phyloP scores from a whole-genome alignment of 2,888 invertebrate genomes.

The Oligia latruncula region DNA sequence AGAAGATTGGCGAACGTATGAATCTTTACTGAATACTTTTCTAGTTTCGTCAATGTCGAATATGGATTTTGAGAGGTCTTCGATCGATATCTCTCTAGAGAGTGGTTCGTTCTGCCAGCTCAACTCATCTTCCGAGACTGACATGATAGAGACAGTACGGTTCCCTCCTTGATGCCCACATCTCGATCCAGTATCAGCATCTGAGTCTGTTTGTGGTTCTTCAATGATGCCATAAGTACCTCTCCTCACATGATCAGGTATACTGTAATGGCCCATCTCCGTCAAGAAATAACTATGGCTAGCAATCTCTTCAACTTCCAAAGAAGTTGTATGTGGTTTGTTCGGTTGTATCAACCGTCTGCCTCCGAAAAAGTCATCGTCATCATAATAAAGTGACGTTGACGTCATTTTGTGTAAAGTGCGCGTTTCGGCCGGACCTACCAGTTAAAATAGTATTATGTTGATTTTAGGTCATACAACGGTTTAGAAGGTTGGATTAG shows the following conservation, averaged over 20 bases:
- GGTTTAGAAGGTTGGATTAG: conserved; percentile 62
- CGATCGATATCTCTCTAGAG: conserved; percentile 90
- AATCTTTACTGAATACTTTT: conserved; percentile 89
- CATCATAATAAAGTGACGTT: conserved; percentile 89
- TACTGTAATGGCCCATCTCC: conserved; percentile 86
- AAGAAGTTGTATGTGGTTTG: conserved; percentile 87
- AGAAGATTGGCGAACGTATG: conserved; percentile 84
- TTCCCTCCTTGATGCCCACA: conserved; percentile 79
- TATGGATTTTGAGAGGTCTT: conserved; percentile 89
- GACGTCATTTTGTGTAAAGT: conserved; percentile 92
- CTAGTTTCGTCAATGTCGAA: conserved; percentile 87
- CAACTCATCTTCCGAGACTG: conserved; percentile 91
- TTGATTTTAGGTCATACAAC: conserved; percentile 75
- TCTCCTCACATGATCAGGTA: conserved; percentile 85
- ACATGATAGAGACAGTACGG: conserved; percentile 92
- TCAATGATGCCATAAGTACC: conserved; percentile 88
- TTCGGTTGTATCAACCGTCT: conserved; percentile 85
- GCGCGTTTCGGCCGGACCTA: conserved; percentile 92
- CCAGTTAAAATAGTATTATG: conserved; percentile 88
- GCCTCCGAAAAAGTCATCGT: conserved; percentile 83
- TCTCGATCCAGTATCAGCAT: conserved; percentile 83
- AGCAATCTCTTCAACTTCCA: conserved; percentile 91
- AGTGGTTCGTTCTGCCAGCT: conserved; percentile 89
- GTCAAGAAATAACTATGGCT: conserved; percentile 90
- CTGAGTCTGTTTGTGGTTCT: conserved; percentile 88